Conservation (phyloP, 2,113 vertebrate species). For the Nasalis larvatus region DNA sequence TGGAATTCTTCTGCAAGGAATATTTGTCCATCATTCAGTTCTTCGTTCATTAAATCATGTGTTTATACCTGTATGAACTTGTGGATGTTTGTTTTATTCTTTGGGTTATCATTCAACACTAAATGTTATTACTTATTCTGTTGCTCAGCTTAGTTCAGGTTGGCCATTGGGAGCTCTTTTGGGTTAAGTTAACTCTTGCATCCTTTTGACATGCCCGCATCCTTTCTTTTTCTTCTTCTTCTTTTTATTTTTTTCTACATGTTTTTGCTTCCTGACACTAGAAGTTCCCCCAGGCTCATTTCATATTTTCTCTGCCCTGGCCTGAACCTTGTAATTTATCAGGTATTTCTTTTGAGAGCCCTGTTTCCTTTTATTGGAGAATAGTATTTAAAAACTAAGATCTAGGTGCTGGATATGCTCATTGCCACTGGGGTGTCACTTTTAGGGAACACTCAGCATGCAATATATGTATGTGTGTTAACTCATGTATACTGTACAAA, state of each 20-base stretch:
- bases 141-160: not conserved
- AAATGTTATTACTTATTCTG: not conserved
- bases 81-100: not conserved
- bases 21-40: not conserved
- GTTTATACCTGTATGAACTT: not conserved
- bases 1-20: not conserved
- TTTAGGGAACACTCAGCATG: not conserved
- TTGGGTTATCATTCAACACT: not conserved
- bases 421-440: not conserved
- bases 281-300: not conserved
- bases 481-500: not conserved
- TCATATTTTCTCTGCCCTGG: not conserved
- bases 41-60: not conserved
- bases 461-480: not conserved
- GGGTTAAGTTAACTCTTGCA: not conserved
- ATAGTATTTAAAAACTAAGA: not conserved
- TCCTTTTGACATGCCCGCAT: not conserved
- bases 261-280: not conserved
- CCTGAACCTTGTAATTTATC: not conserved
- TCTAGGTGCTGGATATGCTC: not conserved
- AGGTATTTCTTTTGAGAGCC: not conserved
- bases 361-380: not conserved
- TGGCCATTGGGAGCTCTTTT: not conserved
- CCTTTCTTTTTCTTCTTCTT: not conserved
- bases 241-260: too few species aligned